Conservation (phyloP, 2,888 invertebrate species). For the Apoda limacodes region DNA sequence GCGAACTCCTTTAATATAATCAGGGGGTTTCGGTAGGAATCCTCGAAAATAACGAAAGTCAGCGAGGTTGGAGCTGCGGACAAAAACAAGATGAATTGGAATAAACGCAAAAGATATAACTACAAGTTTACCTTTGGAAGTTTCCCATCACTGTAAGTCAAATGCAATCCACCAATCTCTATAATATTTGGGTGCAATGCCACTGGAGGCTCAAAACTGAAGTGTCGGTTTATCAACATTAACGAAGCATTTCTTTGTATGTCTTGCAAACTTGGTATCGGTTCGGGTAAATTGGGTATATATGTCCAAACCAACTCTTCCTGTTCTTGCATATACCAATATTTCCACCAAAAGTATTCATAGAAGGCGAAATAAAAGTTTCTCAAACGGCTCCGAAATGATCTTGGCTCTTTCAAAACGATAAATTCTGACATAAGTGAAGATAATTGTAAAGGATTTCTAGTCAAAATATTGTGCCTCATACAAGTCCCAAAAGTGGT, state of each 20-base stretch:
- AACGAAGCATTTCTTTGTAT: constrained; percentile 49
- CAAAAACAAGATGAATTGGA: too few species aligned
- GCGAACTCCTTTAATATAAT: too few species aligned
- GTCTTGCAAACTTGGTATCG: constrained; percentile 46
- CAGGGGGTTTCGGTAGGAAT: too few species aligned
- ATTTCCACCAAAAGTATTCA: constrained; percentile 50
- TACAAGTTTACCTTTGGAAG: constrained; percentile 53
- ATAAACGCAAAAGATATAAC: too few species aligned
- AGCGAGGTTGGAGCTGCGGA: too few species aligned
- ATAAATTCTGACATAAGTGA: constrained; percentile 47
- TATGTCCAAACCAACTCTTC: constrained; percentile 44
- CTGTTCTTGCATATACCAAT: constrained; percentile 45
- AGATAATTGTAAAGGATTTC: constrained; percentile 50
- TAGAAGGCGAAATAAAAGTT: constrained; percentile 57
- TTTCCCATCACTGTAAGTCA: constrained; percentile 33
- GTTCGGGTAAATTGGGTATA: constrained; percentile 37
- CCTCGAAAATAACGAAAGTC: too few species aligned
- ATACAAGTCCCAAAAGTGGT: constrained; percentile 56
- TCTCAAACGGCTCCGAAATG: constrained; percentile 56
- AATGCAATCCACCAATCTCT: constrained; percentile 69
- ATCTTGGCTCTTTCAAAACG: constrained; percentile 54
- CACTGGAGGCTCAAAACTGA: constrained; percentile 50
- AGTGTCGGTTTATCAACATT: constrained; percentile 60
- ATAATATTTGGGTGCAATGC: constrained; percentile 67
- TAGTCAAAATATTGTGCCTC: constrained; percentile 42